These are phyloP conservation scores for Coregonus sp. DNA, from an alignment of 2,797 vertebrate species.

Conservation along the genomic window DNA sequence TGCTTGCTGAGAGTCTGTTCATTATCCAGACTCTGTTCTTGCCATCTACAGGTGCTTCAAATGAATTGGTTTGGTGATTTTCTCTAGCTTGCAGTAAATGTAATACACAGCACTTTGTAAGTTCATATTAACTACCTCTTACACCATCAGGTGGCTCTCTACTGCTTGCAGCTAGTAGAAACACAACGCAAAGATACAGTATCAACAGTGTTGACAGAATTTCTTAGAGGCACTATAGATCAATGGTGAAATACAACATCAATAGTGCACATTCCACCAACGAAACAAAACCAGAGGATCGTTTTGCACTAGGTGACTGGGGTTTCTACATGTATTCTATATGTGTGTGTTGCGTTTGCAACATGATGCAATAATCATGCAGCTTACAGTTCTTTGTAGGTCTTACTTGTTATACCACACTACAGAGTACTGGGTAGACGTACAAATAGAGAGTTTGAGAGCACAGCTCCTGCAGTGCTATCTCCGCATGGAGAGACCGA, in stretches of 20 bases:
- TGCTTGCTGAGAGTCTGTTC: conserved; percentile 36
- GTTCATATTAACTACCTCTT: conserved; percentile 46
- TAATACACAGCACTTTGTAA: not conserved
- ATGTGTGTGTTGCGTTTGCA: not conserved
- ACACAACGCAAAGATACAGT: not conserved
- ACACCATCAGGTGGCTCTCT: conserved; percentile 15
- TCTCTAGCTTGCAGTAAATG: conserved; percentile 31
- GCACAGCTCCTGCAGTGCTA: not conserved
- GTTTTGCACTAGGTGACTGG: not conserved
- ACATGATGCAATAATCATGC: no score
- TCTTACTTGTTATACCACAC: not conserved
- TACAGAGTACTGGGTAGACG: not conserved
- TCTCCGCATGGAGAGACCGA: not conserved
- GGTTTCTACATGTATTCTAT: not conserved
- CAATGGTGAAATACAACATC: not conserved
- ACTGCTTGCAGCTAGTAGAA: not conserved
- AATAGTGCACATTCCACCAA: not conserved
- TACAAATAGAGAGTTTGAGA: not conserved
- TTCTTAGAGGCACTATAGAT: no score
- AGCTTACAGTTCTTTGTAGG: not conserved
- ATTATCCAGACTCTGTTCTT: conserved; percentile 50
- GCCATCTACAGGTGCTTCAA: conserved; percentile 42
- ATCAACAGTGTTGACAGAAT: no score
- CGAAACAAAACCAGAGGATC: not conserved
- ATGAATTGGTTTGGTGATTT: conserved; percentile 49